These are phyloP conservation scores for Thalassophryne amazonica DNA, from an alignment of 2,797 vertebrate genomes.

Conservation along the genomic window DNA sequence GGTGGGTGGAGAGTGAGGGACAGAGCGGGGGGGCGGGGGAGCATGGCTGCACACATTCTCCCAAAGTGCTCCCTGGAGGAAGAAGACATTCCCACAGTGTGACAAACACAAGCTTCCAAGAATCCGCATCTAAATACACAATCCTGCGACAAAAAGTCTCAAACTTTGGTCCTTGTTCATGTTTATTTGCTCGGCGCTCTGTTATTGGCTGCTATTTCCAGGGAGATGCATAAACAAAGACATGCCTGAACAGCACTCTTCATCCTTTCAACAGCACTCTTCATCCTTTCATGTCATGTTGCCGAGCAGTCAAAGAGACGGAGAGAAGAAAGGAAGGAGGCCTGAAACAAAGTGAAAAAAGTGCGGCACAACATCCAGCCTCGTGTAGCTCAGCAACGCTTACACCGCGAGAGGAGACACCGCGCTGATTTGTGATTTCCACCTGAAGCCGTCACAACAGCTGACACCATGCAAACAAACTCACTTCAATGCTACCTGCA, in stretches of 20 bases:
- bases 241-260: background rate
- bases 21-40: background rate
- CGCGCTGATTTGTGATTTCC: slow-evolving; percentile 36
- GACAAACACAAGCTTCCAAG: slow-evolving; percentile 11
- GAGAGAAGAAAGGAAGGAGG: slow-evolving; percentile 39
- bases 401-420: slow-evolving; percentile 37
- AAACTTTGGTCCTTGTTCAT: slow-evolving; percentile 34
- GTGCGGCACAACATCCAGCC: slow-evolving; percentile 32
- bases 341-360: slow-evolving; percentile 32
- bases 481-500: slow-evolving; percentile 25
- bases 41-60: slow-evolving; percentile 6
- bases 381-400: slow-evolving; percentile 47
- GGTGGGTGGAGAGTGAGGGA: too few relatives aligned
- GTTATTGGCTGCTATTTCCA: slow-evolving; percentile 35
- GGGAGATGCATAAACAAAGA: slow-evolving; percentile 7
- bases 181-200: slow-evolving; percentile 16
- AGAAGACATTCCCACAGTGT: slow-evolving; percentile 27
- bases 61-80: slow-evolving; percentile 50
- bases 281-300: slow-evolving; percentile 60
- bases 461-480: slow-evolving; percentile 35
- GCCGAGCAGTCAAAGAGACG: slow-evolving; percentile 43
- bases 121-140: background rate
- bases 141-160: background rate
- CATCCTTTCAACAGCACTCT: slow-evolving; percentile 11
- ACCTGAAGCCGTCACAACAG: slow-evolving; percentile 22